These are phyloP conservation scores for Aselliscus stoliczkanus DNA, from an alignment of 2,797 vertebrate genomes.

Conservation along the genomic window DNA sequence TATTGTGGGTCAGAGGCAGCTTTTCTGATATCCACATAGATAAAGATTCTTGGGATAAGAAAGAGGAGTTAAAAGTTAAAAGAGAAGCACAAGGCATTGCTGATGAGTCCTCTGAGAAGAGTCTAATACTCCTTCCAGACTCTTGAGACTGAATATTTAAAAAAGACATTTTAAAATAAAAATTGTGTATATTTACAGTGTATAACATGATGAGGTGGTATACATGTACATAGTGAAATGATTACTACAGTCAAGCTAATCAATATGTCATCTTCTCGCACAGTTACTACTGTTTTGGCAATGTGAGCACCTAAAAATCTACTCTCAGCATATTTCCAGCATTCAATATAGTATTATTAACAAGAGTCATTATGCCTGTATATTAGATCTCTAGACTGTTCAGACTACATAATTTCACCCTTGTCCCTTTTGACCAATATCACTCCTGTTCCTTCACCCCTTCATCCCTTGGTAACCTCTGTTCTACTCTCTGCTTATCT, in stretches of 20 bases:
- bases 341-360: neutral
- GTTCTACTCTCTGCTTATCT: neutral
- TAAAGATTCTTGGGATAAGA: neutral
- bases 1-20: neutral
- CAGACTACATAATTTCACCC: neutral
- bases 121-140: neutral
- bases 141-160: neutral
- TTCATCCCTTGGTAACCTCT: too few relatives aligned
- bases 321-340: neutral
- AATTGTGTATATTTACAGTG: neutral
- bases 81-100: neutral
- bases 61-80: neutral
- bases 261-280: neutral
- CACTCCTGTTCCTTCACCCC: neutral
- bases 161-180: neutral
- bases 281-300: neutral
- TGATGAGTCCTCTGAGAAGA: neutral
- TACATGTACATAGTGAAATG: neutral
- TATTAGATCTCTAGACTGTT: neutral
- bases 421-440: neutral
- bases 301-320: neutral
- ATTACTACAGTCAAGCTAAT: neutral
- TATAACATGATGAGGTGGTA: neutral
- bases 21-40: neutral
- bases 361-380: neutral